Evolutionary conservation across 2,113 vertebrate genomes (phyloP), one percentile per base, ranked within the genome.

Genomic region (Todiramphus chloris): DNA sequence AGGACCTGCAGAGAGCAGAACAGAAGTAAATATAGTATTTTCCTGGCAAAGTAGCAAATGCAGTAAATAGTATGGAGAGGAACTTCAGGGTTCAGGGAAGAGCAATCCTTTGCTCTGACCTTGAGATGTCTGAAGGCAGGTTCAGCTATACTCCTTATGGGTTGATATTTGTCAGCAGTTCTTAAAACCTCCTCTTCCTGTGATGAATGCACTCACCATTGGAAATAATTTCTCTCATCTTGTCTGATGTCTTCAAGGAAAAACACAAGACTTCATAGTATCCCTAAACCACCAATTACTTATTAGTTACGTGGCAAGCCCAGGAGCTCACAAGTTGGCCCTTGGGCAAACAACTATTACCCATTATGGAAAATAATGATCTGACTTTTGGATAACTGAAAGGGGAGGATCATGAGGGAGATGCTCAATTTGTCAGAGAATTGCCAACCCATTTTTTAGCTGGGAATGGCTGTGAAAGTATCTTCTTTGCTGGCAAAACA

Each of bases 251-350:
- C 58, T 89, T 50, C 50, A 69, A 95, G 62, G 70, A 69, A 94
- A 91, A 92, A 60, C 16, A 66, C 23, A 81, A 90, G 67, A 55
- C 83, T 81, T 87, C 74, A 63, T 2, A 53, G 44, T 58, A 96
- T 84, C 86, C 83, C 30, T 81, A 93, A 94, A 84, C 80, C 92
- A 94, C 90, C 94, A 92, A 91, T 94, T 96, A 89, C 51, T 74
- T 95, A 63, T 81, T 85, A 95, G 76, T 53, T 95, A 50, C 27
- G 76, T 21, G 44, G 90, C 58, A 93, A 96, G 46, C 84, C 37
- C 21, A 56, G 70, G 53, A 96, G 81, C 93, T 92, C 94, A 78
- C 7, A 81, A 62, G 77, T 43, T 89, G 56, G 62, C 77, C 89
- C 41, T 92, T 0, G 1, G 89, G 94, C 83, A 93, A 94, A 58